phyloP scores from a whole-genome alignment of 2,797 vertebrate genomes.

The Myiothlypis coronata region DNA sequence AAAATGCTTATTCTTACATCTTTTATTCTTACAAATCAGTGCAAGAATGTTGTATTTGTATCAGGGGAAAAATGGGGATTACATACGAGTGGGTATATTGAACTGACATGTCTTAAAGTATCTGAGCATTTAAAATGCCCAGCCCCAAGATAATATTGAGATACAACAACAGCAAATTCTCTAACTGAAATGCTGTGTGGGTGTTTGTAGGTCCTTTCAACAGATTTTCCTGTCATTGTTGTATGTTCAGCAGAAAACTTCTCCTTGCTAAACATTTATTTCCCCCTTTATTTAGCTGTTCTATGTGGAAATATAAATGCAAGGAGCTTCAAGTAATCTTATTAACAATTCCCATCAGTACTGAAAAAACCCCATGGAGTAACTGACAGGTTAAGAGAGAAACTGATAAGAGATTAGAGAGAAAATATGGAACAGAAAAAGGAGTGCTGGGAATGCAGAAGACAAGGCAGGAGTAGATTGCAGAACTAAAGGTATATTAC shows the following conservation, averaged over 20 bases:
- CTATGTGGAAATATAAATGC: background rate
- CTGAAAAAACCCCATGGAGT: background rate
- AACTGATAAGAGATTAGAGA: background rate
- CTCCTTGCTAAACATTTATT: background rate
- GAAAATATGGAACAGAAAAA: background rate
- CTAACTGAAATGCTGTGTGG: background rate
- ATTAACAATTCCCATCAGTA: background rate
- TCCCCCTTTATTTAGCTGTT: background rate
- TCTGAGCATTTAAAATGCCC: background rate
- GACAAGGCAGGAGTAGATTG: accelerated
- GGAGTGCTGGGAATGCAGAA: background rate
- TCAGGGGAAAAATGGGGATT: background rate
- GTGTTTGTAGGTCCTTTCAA: background rate
- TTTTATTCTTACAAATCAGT: background rate
- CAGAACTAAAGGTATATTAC: background rate
- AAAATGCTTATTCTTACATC: background rate
- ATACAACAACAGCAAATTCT: background rate
- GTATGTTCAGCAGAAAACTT: background rate
- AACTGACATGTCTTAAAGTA: background rate
- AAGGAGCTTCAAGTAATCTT: background rate
- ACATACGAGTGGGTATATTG: background rate
- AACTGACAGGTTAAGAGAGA: background rate
- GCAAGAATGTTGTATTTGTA: background rate
- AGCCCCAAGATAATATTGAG: background rate
- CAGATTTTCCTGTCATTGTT: background rate